A percentile compares a stretch with the other conserved stretches of the same genome.
These are phyloP conservation scores for Macroramphosus scolopax DNA, from an alignment of 2,797 vertebrate genomes.

Conservation along the genomic window DNA sequence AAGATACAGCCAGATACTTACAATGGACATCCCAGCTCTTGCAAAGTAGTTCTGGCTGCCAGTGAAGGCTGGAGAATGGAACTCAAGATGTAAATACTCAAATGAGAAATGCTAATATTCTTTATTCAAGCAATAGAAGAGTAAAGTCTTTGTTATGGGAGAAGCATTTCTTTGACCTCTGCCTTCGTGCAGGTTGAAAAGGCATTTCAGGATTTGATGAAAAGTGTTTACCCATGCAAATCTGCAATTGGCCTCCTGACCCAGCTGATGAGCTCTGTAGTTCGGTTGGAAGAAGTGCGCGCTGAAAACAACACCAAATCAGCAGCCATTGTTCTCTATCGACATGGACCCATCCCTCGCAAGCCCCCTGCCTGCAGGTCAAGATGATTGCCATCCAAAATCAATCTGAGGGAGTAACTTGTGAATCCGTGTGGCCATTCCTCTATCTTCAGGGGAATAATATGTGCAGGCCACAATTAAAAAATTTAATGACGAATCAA, in stretches of 20 bases:
- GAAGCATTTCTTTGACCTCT: slow-evolving; percentile 11
- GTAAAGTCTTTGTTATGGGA: neutral
- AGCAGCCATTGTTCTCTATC: slow-evolving; percentile 67
- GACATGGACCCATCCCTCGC: slow-evolving; percentile 47
- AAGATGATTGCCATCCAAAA: slow-evolving; percentile 71
- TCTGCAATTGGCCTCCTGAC: slow-evolving; percentile 61
- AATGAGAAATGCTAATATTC: slow-evolving; percentile 12
- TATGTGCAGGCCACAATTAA: slow-evolving; percentile 45
- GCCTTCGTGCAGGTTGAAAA: slow-evolving; percentile 24
- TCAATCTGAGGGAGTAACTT: slow-evolving; percentile 60
- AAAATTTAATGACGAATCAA: slow-evolving; percentile 67
- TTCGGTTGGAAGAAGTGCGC: slow-evolving; percentile 39
- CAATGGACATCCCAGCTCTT: slow-evolving; percentile 36
- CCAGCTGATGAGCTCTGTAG: slow-evolving; percentile 61
- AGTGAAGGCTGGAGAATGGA: slow-evolving; percentile 27
- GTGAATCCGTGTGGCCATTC: slow-evolving; percentile 44
- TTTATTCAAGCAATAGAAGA: neutral
- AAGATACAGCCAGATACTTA: slow-evolving; percentile 55
- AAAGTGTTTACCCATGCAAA: slow-evolving; percentile 60
- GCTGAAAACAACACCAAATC: slow-evolving; percentile 65
- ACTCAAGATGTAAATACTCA: neutral
- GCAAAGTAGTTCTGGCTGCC: slow-evolving; percentile 23
- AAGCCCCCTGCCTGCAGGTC: slow-evolving; percentile 42
- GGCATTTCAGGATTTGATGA: slow-evolving; percentile 41
- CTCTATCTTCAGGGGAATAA: slow-evolving; percentile 58